Base-by-base conservation (phyloP, 2,888 invertebrate genomes). In the Watsonalla cultraria region DNA sequence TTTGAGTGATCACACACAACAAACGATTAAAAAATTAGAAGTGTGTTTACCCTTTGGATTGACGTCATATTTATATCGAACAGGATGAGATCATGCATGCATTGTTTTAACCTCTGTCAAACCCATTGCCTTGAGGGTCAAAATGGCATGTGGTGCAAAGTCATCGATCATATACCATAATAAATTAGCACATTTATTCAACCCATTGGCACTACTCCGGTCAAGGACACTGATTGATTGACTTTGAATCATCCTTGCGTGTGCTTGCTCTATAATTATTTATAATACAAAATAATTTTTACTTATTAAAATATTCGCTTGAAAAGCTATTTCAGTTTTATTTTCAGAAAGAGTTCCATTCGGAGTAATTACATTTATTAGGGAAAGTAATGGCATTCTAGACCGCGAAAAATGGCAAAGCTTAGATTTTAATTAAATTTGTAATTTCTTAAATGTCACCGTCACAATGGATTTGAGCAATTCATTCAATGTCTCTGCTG, bases 61-160 rank as follows among this genome's bases (percentile, higher is more conserved):
- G 78, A 78, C 81, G 82, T 82, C 82, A 82, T 58, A 53, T 51
- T 56, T 55, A 57, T 55, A 71, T 60, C 62, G 63, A 64, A 64
- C 65, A 54, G 61, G 73, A 71, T 84, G 82, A 83, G 75, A 79
- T 84, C 84, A 85, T 72, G 64, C 57, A 64, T 67, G 68, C 11
- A 37, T 5, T 59, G 59, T 61, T 62, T 60, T 70, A 68, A 74
- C 79, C 74, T 78, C 74, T 69, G 65, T 69, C 68, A 64, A 63
- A 66, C 66, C 72, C 68, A 61, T 56, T 59, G 54, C 62, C 59
- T 59, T 60, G 62, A 69, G 69, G 68, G 57, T 68, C 63, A 57
- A 74, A 72, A 68, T 37, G 66, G 59, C 59, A 56, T 59, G 63
- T 57, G 57, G 54, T 56, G 11, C 7, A 37, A 37, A 37, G 37